These are phyloP conservation scores for Vultur gryphus DNA, from an alignment of 2,797 vertebrate genomes.

Conservation along the genomic window DNA sequence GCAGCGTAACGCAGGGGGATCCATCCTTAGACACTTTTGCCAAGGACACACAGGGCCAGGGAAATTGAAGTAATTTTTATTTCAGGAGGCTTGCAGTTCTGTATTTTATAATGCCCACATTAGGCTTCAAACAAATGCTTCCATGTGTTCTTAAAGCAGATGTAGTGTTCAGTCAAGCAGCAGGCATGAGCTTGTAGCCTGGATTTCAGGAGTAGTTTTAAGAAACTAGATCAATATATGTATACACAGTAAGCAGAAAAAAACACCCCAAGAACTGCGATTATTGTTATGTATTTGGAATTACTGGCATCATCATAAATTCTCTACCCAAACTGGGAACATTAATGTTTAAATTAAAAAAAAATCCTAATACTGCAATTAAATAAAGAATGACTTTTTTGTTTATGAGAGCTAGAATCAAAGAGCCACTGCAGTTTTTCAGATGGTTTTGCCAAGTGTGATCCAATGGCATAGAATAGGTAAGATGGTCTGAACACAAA, in stretches of 20 bases:
- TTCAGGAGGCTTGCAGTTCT: background rate
- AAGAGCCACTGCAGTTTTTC: background rate
- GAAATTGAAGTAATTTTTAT: background rate
- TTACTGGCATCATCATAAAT: background rate
- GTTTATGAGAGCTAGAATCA: background rate
- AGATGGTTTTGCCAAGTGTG: background rate
- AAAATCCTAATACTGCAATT: background rate
- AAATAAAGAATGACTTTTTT: background rate
- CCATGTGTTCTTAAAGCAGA: background rate
- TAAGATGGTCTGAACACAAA: background rate
- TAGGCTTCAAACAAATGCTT: background rate
- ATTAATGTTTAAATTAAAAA: background rate
- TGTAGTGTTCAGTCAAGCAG: background rate
- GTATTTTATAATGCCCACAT: background rate
- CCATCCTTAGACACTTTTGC: background rate
- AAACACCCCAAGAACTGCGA: background rate
- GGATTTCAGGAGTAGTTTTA: background rate
- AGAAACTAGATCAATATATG: background rate
- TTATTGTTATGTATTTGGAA: background rate
- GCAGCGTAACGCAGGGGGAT: rapidly evolving
- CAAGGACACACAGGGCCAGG: background rate
- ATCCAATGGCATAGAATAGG: background rate
- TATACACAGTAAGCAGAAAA: background rate
- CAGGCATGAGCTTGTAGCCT: background rate
- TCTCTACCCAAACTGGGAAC: background rate